Conservation (phyloP, 1,140 invertebrate genomes). For the Oncopeltus fasciatus region DNA sequence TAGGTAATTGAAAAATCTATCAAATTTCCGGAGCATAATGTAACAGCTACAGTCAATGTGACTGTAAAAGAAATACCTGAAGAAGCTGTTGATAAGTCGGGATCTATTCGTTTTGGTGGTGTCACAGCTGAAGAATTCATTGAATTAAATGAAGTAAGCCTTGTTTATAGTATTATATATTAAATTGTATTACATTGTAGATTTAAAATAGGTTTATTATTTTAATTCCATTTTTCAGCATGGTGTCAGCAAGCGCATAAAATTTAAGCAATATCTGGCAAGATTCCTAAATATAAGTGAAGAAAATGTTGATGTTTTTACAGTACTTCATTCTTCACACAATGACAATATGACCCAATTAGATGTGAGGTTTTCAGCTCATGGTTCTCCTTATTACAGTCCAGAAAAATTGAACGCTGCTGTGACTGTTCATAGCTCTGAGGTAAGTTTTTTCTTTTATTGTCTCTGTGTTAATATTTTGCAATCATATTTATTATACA, state of each 20-base stretch:
- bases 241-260: conserved; percentile 57
- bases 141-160: conserved; percentile 30
- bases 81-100: conserved; percentile 77
- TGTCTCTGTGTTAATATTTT: too few species aligned
- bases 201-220: neutral
- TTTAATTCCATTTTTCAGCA: conserved; percentile 27
- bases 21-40: conserved; percentile 39
- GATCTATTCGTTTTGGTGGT: conserved; percentile 70
- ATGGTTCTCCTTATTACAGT: conserved; percentile 80
- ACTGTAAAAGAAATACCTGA: conserved; percentile 72
- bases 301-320: conserved; percentile 84
- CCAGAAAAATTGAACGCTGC: conserved; percentile 72
- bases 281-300: conserved; percentile 56
- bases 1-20: conserved; percentile 39
- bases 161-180: neutral
- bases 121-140: conserved; percentile 76
- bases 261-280: conserved; percentile 49
- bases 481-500: too few species aligned
- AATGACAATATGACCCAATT: conserved; percentile 42
- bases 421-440: conserved; percentile 45
- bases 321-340: conserved; percentile 55
- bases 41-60: conserved; percentile 64
- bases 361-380: conserved; percentile 80
- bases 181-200: neutral
- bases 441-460: conserved; percentile 33